Percentiles rank a stretch among this genome's conserved stretches.
phyloP scores from a whole-genome alignment of 2,888 invertebrate species.

The Argyresthia albistria region DNA sequence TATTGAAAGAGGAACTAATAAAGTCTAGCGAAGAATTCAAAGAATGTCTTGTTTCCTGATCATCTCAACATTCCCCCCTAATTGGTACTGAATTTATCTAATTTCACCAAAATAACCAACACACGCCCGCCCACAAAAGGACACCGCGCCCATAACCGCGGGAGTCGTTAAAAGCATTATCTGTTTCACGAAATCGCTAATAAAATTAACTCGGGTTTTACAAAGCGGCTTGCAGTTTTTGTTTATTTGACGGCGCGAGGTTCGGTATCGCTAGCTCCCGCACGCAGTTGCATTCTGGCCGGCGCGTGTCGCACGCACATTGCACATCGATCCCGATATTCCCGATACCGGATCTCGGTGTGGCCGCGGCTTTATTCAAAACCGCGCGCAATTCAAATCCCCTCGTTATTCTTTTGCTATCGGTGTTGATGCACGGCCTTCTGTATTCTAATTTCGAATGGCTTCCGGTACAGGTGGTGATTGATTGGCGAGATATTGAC shows the following conservation, averaged over 20 bases:
- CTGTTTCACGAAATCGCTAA: constrained; percentile 30
- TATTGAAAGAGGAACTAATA: too few relatives aligned
- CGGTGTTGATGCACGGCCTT: constrained; percentile 13
- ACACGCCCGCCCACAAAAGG: constrained; percentile 1
- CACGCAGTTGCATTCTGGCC: constrained; percentile 53
- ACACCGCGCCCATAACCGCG: neutral
- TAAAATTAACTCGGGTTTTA: constrained; percentile 25
- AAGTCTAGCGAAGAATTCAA: too few relatives aligned
- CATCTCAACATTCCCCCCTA: neutral
- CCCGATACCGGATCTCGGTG: constrained; percentile 15
- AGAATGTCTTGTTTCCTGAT: too few relatives aligned
- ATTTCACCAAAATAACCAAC: neutral
- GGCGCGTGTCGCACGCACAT: constrained; percentile 58
- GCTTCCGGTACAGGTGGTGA: too few relatives aligned
- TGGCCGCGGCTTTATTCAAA: neutral
- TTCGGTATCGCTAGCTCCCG: constrained; percentile 47
- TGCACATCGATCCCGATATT: constrained; percentile 25
- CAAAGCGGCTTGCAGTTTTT: constrained; percentile 38
- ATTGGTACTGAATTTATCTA: neutral
- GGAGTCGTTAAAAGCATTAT: constrained; percentile 19
- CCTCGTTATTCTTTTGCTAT: neutral
- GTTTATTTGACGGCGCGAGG: constrained; percentile 61
- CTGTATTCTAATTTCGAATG: too few relatives aligned
- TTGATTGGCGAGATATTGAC: too few relatives aligned
- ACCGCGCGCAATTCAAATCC: neutral